These are phyloP conservation scores for Okamejei kenojei DNA, from an alignment of 2,797 vertebrate species.

Conservation along the genomic window DNA sequence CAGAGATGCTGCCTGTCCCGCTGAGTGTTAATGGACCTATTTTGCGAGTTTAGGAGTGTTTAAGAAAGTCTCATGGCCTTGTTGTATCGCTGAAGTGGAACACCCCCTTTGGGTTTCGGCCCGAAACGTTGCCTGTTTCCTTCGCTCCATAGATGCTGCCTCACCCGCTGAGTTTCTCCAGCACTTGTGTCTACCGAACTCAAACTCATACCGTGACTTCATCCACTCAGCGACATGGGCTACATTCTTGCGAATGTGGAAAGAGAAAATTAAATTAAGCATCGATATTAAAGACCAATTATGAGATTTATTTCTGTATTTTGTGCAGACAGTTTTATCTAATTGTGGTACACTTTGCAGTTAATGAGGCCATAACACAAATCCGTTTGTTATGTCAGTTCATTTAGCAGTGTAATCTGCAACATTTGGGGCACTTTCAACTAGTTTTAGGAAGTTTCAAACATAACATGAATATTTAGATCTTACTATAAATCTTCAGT, in stretches of 20 bases:
- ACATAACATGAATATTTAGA: not conserved
- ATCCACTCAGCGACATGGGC: not conserved
- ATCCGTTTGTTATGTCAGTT: not conserved
- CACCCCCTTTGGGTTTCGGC: too few species aligned
- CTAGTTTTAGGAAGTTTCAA: not conserved
- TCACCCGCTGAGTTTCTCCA: too few species aligned
- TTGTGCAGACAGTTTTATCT: slow-evolving; percentile 12
- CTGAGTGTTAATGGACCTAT: too few species aligned
- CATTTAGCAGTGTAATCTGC: not conserved
- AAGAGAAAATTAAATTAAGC: not conserved
- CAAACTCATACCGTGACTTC: not conserved
- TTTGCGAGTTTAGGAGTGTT: too few species aligned
- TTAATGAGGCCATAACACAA: not conserved
- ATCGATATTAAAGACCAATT: not conserved
- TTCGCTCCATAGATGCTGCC: too few species aligned
- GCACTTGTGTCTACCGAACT: too few species aligned
- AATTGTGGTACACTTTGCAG: not conserved
- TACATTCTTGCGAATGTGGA: not conserved
- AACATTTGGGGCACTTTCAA: not conserved
- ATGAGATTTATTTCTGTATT: not conserved
- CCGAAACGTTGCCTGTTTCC: too few species aligned
- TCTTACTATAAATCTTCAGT: not conserved
- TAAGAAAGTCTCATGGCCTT: too few species aligned
- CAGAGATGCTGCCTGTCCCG: too few species aligned
- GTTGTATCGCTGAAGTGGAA: too few species aligned